Percentiles rank a stretch among this genome's conserved stretches.
Conservation (phyloP, 2,888 invertebrate genomes). For the Pyrrhia umbra region DNA sequence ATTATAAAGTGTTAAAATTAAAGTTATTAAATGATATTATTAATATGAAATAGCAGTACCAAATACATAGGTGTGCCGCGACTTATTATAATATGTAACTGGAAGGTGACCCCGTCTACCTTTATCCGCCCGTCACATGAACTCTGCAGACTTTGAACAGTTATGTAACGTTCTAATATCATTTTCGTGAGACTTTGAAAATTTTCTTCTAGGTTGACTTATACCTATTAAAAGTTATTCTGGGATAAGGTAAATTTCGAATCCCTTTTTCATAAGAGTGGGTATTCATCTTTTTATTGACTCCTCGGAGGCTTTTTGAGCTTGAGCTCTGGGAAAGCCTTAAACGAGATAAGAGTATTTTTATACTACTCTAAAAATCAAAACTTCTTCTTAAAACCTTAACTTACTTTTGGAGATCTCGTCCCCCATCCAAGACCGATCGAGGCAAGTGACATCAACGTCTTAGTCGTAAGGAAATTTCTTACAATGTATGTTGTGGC, state of each 20-base stretch:
- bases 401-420: too few relatives aligned
- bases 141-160: constrained; percentile 45
- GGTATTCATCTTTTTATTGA: not conserved
- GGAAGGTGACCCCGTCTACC: constrained; percentile 72
- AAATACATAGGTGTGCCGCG: constrained; percentile 36
- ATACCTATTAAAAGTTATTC: not conserved
- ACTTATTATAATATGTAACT: constrained; percentile 49
- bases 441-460: too few relatives aligned
- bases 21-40: constrained; percentile 4
- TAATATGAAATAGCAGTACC: constrained; percentile 19
- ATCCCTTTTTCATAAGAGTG: too few relatives aligned
- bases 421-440: too few relatives aligned
- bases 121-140: constrained; percentile 63
- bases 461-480: not conserved
- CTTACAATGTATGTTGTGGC: not conserved
- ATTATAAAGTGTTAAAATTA: not conserved
- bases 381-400: too few relatives aligned
- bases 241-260: too few relatives aligned
- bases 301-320: not conserved
- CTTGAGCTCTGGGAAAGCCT: too few relatives aligned
- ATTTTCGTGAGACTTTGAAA: constrained; percentile 21
- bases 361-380: too few relatives aligned
- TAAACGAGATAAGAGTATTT: too few relatives aligned
- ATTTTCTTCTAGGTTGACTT: constrained; percentile 5
- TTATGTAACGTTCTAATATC: constrained; percentile 36